These are phyloP conservation scores for Drusus annulatus DNA, from an alignment of 1,140 invertebrate genomes.

Conservation along the genomic window DNA sequence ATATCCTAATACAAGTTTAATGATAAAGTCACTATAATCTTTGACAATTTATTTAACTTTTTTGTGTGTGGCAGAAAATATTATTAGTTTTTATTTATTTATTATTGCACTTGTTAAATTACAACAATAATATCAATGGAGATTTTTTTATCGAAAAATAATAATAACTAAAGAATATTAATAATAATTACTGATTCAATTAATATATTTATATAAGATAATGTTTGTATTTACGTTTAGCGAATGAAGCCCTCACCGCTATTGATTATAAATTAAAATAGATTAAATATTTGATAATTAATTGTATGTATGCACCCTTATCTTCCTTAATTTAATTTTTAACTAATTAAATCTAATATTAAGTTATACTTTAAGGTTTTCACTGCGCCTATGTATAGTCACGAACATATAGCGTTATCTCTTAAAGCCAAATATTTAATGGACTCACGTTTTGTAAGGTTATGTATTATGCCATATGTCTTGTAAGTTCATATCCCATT, in stretches of 20 bases:
- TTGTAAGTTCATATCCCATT: not conserved
- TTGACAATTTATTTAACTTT: too few species aligned
- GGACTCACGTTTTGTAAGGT: conserved; percentile 52
- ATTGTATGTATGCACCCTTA: not conserved
- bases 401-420: conserved; percentile 36
- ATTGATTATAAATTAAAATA: conserved; percentile 8
- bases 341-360: conserved; percentile 2
- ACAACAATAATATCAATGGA: too few species aligned
- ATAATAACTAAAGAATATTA: too few species aligned
- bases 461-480: conserved; percentile 41
- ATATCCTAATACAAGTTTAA: too few species aligned
- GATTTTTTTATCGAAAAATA: too few species aligned
- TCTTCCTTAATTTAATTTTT: not conserved
- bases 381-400: not conserved
- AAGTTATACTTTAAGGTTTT: conserved; percentile 2
- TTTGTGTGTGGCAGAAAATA: too few species aligned
- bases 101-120: too few species aligned
- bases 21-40: too few species aligned
- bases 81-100: too few species aligned
- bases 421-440: conserved; percentile 58
- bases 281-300: not conserved
- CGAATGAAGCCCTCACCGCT: not conserved
- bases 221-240: too few species aligned
- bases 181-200: too few species aligned
- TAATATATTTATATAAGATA: too few species aligned